Percentiles rank a stretch among this genome's conserved stretches.
These are phyloP conservation scores for Mionectes macconnelli DNA, from an alignment of 2,113 vertebrate species.

Conservation along the genomic window DNA sequence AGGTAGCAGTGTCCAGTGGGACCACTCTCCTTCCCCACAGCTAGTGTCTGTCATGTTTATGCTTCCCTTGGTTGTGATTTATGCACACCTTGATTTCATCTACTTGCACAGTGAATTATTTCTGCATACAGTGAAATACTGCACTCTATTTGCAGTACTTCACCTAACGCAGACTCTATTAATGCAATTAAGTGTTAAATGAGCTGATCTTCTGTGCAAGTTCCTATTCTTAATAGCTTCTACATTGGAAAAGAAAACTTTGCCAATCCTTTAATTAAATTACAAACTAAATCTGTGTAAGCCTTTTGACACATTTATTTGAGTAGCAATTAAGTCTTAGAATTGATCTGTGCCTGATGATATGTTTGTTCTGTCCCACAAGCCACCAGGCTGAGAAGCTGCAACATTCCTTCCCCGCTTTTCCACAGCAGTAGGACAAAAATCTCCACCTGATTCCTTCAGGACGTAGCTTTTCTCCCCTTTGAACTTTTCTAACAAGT, in stretches of 20 bases:
- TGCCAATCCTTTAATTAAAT: conserved; percentile 7
- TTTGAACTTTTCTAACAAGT: background rate
- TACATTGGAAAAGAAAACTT: background rate
- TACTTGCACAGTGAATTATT: background rate
- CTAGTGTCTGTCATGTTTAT: background rate
- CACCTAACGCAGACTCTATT: background rate
- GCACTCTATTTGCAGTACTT: background rate
- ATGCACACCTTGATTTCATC: background rate
- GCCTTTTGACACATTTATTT: background rate
- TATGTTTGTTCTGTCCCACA: background rate
- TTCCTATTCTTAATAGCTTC: background rate
- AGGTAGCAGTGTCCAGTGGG: background rate
- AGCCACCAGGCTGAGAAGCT: background rate
- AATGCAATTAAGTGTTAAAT: background rate
- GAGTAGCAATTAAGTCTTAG: background rate
- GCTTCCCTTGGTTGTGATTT: background rate
- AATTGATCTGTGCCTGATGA: background rate
- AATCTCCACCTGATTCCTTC: background rate
- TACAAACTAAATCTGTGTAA: background rate
- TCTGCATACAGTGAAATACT: background rate
- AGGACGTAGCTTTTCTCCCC: background rate
- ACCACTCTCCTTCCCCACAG: background rate
- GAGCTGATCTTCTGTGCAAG: background rate
- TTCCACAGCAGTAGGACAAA: background rate
- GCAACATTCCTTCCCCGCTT: background rate